phyloP scores from a whole-genome alignment of 2,113 vertebrate species.

The Ceuthmochares aereus region DNA sequence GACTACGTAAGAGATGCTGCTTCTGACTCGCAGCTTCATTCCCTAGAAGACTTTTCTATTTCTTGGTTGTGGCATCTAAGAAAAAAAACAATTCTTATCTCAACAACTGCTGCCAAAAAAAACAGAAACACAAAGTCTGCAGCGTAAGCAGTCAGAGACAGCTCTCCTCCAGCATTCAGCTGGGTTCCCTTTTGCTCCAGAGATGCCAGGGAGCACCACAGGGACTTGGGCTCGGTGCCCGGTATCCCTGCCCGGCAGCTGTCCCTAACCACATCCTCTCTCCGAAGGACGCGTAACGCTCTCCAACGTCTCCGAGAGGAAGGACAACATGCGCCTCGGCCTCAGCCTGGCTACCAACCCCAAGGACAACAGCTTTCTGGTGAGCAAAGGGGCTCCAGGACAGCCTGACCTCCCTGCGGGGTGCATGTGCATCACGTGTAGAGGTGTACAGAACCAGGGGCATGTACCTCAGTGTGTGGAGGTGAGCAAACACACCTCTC shows the following conservation, averaged over 20 bases:
- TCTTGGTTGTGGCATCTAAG: neutral
- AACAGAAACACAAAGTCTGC: neutral
- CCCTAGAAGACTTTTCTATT: neutral
- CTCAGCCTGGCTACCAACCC: constrained; percentile 93
- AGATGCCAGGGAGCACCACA: rapidly evolving
- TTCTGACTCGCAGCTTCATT: neutral
- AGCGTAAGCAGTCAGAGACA: rapidly evolving
- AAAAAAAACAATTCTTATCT: neutral
- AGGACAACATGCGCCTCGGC: constrained; percentile 97
- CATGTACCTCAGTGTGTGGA: too few species aligned
- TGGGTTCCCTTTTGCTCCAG: neutral
- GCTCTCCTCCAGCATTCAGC: rapidly evolving
- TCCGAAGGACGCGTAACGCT: constrained; percentile 93
- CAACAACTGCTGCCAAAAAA: neutral
- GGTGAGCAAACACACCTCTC: too few species aligned
- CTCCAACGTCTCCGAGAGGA: constrained; percentile 95
- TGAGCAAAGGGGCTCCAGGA: constrained; percentile 53
- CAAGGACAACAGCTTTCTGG: constrained; percentile 96
- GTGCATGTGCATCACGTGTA: neutral
- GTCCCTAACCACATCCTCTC: neutral
- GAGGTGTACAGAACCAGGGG: neutral
- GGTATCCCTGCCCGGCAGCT: neutral
- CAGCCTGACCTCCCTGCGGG: neutral
- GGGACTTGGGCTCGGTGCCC: rapidly evolving
- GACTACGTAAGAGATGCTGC: rapidly evolving